Evolutionary conservation across 2,797 vertebrate genomes (phyloP).

Genomic region (Adrianichthys oophorus): DNA sequence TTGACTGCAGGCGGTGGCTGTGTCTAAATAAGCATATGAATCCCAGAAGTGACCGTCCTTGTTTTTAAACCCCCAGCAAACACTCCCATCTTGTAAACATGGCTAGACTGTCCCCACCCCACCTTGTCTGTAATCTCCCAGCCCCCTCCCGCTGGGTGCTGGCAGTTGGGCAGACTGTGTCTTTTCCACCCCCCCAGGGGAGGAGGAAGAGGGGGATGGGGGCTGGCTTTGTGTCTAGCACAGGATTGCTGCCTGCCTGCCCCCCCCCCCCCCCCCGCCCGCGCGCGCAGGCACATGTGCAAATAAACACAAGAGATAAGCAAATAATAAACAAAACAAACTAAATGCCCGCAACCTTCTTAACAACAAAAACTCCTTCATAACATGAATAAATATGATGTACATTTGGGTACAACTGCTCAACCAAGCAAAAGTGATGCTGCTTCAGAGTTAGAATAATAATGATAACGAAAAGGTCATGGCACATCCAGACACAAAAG

Average conservation of each 20-base stretch:
- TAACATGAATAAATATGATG: constrained; percentile 25
- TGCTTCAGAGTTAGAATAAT: constrained; percentile 15
- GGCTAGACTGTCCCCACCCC: constrained; percentile 55
- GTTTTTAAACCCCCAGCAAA: constrained; percentile 50
- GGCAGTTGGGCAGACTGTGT: constrained; percentile 73
- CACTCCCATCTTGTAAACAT: constrained; percentile 67
- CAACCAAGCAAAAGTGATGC: constrained; percentile 38
- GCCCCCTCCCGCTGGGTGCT: constrained; percentile 53
- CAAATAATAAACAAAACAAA: constrained; percentile 22
- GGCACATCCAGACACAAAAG: constrained; percentile 35
- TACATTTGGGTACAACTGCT: constrained; percentile 26
- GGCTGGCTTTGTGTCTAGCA: constrained; percentile 60
- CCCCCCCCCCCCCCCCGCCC: constrained; percentile 1
- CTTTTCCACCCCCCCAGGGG: constrained; percentile 35
- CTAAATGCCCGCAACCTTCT: constrained; percentile 15
- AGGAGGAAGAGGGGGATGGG: constrained; percentile 52
- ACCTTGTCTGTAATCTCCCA: constrained; percentile 37
- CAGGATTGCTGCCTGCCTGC: constrained; percentile 33
- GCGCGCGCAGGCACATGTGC: constrained; percentile 25
- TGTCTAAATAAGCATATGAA: constrained; percentile 63
- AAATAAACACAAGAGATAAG: constrained; percentile 6
- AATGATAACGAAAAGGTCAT: constrained; percentile 41
- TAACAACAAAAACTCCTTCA: constrained; percentile 38
- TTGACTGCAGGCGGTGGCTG: constrained; percentile 42
- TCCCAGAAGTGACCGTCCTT: constrained; percentile 58